Percentiles rank a stretch among this genome's conserved stretches.
These are phyloP conservation scores for Epizoanthus stellaris DNA, from an alignment of 92 coral and sea anemone genomes.

Conservation along the genomic window DNA sequence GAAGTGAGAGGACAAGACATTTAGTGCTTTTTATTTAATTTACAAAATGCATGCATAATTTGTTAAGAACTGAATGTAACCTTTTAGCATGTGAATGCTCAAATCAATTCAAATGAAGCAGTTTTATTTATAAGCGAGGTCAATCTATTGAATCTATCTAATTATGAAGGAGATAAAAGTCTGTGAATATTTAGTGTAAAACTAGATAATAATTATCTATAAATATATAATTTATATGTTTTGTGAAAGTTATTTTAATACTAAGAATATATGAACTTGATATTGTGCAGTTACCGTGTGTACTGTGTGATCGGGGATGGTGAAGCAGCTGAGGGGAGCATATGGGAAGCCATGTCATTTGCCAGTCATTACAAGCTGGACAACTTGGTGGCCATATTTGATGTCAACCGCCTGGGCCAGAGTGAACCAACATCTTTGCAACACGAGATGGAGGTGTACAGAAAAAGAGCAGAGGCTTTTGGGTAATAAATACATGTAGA, in stretches of 20 bases:
- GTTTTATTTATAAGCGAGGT: too few species aligned
- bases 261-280: not conserved
- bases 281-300: conserved; percentile 81
- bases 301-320: conserved; percentile 94
- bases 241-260: too few species aligned
- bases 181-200: too few species aligned
- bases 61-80: too few species aligned
- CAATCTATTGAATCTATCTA: not conserved
- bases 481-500: conserved; percentile 63
- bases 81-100: too few species aligned
- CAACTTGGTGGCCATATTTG: conserved; percentile 96
- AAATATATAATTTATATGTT: too few species aligned
- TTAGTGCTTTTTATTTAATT: too few species aligned
- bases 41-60: too few species aligned
- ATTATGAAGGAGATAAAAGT: too few species aligned
- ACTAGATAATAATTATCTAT: too few species aligned
- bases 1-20: too few species aligned
- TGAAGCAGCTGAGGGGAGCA: conserved; percentile 93
- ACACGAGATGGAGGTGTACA: conserved; percentile 85
- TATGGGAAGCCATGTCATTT: conserved; percentile 99
- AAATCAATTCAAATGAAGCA: too few species aligned
- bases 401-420: conserved; percentile 98
- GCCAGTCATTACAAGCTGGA: conserved; percentile 92
- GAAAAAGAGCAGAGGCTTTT: conserved; percentile 92
- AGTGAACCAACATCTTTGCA: conserved; percentile 89